A percentile compares a stretch with the other conserved stretches of the same genome.
phyloP scores from a whole-genome alignment of 1,140 invertebrate species.

The Calliopsis andreniformis region DNA sequence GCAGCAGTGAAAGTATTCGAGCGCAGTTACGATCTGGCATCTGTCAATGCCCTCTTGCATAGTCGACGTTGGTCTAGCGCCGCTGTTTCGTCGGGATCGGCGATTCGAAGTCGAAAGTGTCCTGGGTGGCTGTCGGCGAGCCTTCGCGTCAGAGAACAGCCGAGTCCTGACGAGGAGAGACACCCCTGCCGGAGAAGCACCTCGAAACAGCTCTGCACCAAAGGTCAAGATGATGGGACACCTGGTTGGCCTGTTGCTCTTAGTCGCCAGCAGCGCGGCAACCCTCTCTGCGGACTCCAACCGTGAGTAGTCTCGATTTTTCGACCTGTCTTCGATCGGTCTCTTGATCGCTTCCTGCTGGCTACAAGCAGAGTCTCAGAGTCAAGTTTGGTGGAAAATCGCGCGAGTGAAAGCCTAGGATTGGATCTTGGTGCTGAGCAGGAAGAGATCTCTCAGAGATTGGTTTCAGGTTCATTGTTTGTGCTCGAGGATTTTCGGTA shows the following conservation, averaged over 20 bases:
- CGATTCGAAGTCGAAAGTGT: slow-evolving; percentile 40
- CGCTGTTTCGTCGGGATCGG: slow-evolving; percentile 51
- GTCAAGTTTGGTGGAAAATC: slow-evolving; percentile 14
- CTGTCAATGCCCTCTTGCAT: slow-evolving; percentile 74
- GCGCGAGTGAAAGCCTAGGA: slow-evolving; percentile 19
- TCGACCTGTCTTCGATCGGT: background rate
- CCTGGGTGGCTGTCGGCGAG: background rate
- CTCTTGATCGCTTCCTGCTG: background rate
- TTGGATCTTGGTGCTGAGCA: background rate
- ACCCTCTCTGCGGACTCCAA: slow-evolving; percentile 58
- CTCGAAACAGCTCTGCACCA: too few relatives aligned
- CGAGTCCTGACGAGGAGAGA: background rate
- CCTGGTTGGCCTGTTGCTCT: slow-evolving; percentile 39
- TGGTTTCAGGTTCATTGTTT: background rate
- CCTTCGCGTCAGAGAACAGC: background rate
- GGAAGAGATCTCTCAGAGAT: background rate
- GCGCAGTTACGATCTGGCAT: slow-evolving; percentile 71
- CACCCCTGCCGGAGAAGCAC: background rate
- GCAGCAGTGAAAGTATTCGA: slow-evolving; percentile 76
- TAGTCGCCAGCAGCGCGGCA: slow-evolving; percentile 33
- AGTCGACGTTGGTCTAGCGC: slow-evolving; percentile 64
- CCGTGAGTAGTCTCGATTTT: slow-evolving; percentile 62
- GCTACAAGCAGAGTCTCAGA: rapidly evolving
- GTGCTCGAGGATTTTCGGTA: background rate
- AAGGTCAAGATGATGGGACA: too few relatives aligned